Evolutionary conservation across 2,113 vertebrate genomes (phyloP), one percentile per base, ranked within the genome.

Genomic region (Oceanodroma tethys): DNA sequence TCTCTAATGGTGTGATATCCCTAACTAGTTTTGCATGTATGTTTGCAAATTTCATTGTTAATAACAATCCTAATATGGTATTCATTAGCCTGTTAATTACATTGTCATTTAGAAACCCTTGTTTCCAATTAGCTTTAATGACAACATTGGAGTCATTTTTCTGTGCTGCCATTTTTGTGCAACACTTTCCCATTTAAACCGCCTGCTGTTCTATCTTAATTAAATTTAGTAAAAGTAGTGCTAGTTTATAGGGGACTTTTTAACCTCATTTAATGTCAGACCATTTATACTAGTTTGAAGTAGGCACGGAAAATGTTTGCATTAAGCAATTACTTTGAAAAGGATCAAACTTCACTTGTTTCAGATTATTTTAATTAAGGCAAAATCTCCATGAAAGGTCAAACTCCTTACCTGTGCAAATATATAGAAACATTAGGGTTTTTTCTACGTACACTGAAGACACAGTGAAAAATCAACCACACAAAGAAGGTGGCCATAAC

Each of bases 51-150:
- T 95, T 92, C 78, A 86, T 94, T 97, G 67, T 94, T 97, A 97
- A 95, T 97, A 97, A 97, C 84, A 93, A 90, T 63, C 81, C 71
- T 79, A 79, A 84, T 84, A 67, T 81, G 70, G 88, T 66, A 93
- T 95, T 96, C 88, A 97, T 97, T 97, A 93, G 63, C 53, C 80
- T 94, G 75, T 95, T 96, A 95, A 97, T 97, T 96, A 96, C 40
- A 76, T 27, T 60, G 91, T 67, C 50, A 84, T 95, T 97, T 96
- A 93, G 73, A 96, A 97, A 76, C 60, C 14, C 68, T 81, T 96
- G 86, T 92, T 92, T 97, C 88, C 82, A 97, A 91, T 96, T 97
- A 97, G 74, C 56, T 91, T 94, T 96, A 97, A 97, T 97, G 92
- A 86, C 87, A 97, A 91, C 80, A 97, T 76, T 15, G 60, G 59